Base-by-base conservation (phyloP, 2,888 invertebrate genomes). In the Mamestra brassicae region DNA sequence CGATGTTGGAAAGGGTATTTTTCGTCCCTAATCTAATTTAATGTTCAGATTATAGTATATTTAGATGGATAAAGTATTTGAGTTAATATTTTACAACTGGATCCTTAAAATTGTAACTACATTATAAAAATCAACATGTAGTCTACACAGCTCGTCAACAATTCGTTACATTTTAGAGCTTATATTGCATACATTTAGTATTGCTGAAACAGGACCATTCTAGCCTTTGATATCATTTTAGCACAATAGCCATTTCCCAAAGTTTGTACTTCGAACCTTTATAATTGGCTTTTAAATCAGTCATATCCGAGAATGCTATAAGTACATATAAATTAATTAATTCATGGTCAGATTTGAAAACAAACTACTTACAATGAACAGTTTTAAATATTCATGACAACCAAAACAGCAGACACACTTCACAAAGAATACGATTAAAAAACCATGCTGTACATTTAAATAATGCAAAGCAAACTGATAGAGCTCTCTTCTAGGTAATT, bases 301-400 rank as follows among this genome's bases (percentile, higher is more conserved):
- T 26, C 13, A 6, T 50, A 26, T 38, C n/a, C 55, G 5, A 50
- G 15, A 64, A 50, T 11, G 1, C 26, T 5, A 36, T 26, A n/a
- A n/a, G n/a, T n/a, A 7, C 26, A 26, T 26, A 26, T 13, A 26
- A 55, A 36, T 47, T 8, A 38, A 57, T 26, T 34, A 13, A 57
- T 15, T 78, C 13, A 36, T 58, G 50, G 42, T 15, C n/a, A 10
- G n/a, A 52, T 58, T 66, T 78, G 4, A 67, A 65, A 74, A 52
- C 10, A 26, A n/a, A 36, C 10, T 45, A n/a, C 5, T 38, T 4
- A 38, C 3, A 57, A 13, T 57, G 66, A 36, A 60, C 15, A 42
- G 15, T 11, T 65, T 57, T 52, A 42, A 50, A 36, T 66, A 52
- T 52, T 74, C 7, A 54, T n/a, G 11, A 7, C 13, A n/a, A 47